A percentile compares a stretch with the other conserved stretches of the same genome.
Evolutionary conservation across 2,797 vertebrate genomes (phyloP).

Genomic region (Catostomus latipinnis): DNA sequence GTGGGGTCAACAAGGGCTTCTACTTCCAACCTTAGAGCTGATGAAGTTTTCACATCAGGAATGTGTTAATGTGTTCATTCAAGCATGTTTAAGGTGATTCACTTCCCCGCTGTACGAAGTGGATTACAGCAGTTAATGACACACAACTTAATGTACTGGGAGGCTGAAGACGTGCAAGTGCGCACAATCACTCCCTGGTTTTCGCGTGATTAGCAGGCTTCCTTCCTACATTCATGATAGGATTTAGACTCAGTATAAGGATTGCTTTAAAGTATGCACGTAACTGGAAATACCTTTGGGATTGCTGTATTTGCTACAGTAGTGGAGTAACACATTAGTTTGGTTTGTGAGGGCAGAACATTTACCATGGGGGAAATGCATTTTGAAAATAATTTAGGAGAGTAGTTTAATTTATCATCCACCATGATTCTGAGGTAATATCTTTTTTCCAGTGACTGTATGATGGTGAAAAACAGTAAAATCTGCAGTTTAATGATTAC

Average conservation of each 20-base stretch:
- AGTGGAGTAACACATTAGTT: background rate
- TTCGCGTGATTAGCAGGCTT: constrained; percentile 31
- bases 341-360: constrained; percentile 4
- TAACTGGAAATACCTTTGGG: constrained; percentile 25
- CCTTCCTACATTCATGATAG: constrained; percentile 42
- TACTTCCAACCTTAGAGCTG: background rate
- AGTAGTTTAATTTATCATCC: background rate
- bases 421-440: constrained; percentile 10
- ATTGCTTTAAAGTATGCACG: constrained; percentile 15
- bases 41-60: constrained; percentile 5
- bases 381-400: background rate
- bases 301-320: background rate
- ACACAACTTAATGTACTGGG: constrained; percentile 50
- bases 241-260: constrained; percentile 38
- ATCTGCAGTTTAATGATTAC: constrained; percentile 45
- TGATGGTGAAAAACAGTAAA: constrained; percentile 24
- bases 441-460: constrained; percentile 8
- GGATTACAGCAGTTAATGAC: constrained; percentile 53
- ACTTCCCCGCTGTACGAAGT: constrained; percentile 29
- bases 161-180: constrained; percentile 40
- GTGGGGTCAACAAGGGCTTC: background rate
- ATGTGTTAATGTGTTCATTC: constrained; percentile 41
- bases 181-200: constrained; percentile 10
- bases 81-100: constrained; percentile 7
- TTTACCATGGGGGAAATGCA: background rate